Evolutionary conservation across 2,797 vertebrate genomes (phyloP).

Genomic region (Mus spretus): DNA sequence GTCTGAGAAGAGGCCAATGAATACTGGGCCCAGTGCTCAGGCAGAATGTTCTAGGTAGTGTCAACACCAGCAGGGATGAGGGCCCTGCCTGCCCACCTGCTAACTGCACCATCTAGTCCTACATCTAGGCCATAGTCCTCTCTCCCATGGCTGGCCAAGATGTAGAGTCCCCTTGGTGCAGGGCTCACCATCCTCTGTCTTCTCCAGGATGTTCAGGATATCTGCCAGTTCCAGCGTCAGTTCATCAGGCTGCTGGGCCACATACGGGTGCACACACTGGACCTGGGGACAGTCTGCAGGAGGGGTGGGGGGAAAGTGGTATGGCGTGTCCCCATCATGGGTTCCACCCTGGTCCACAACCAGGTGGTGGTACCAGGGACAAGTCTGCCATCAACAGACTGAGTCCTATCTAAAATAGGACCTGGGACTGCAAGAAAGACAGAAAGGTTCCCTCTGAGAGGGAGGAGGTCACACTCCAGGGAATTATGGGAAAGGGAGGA

Average conservation of each 20-base stretch:
- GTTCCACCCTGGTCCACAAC: accelerated
- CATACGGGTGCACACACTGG: conserved; percentile 97
- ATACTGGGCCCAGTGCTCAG: not conserved
- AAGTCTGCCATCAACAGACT: not conserved
- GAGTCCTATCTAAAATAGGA: not conserved
- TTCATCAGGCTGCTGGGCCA: conserved; percentile 97
- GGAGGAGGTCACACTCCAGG: not conserved
- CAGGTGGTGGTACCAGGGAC: not conserved
- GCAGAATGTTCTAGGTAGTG: not conserved
- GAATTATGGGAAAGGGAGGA: accelerated
- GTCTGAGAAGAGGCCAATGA: not conserved
- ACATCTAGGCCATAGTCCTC: not conserved
- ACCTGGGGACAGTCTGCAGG: conserved; percentile 96
- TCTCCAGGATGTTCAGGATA: conserved; percentile 95
- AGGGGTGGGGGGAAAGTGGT: accelerated
- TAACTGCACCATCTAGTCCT: not conserved
- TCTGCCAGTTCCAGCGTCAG: conserved; percentile 97
- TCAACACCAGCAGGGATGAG: not conserved
- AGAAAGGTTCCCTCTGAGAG: not conserved
- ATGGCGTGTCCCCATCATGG: accelerated
- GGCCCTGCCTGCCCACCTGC: not conserved
- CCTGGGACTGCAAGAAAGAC: not conserved
- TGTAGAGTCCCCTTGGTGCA: no score
- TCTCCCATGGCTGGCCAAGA: no score
- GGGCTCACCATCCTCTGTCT: conserved; percentile 94